Base-by-base conservation (phyloP, 2,113 vertebrate species). In the Protobothrops flavoviridis region DNA sequence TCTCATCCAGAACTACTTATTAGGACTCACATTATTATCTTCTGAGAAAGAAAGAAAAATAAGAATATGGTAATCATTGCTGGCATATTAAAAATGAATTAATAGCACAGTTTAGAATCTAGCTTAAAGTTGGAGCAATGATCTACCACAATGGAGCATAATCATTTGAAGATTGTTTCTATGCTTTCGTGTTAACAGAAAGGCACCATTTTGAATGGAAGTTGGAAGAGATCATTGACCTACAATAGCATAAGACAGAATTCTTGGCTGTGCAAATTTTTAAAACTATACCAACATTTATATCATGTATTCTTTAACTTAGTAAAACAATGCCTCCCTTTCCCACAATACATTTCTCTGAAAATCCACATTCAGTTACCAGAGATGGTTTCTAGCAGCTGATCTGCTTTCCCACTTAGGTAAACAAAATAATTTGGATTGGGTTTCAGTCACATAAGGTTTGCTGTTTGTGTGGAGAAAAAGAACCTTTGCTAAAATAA, bases 111-210 rank as follows among this genome's bases (percentile, higher is more conserved):
- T 57, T 61, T 85, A 50, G 53, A 57, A 55, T 92, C 89, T 95
- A 74, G 93, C 94, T 45, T 57, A 92, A 93, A 87, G 88, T 10
- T 92, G 48, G 74, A 95, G 91, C 55, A 53, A 5, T 2, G 33
- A 81, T 57, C 88, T 95, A 93, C 93, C 92, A 94, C 50, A 0
- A 1, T 91, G 94, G 81, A 55, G 43, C 81, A 90, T 6, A 52
- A 86, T 93, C 29, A 64, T 4, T 95, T 93, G 96, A 91, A 88
- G 91, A 95, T 26, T 93, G 91, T 94, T 64, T 97, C 93, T 94
- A 61, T 0, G 0, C 56, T 90, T 89, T 87, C 61, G 88, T 92
- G 94, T 91, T 81, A 92, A 92, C 45, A 12, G 11, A 69, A 48
- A 94, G 95, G 61, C 26, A 85, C 33, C 9, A n/a, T 33, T 88